Evolutionary conservation across 2,888 invertebrate genomes (phyloP), one percentile per base, ranked within the genome.

Genomic region (Cabera pusaria): DNA sequence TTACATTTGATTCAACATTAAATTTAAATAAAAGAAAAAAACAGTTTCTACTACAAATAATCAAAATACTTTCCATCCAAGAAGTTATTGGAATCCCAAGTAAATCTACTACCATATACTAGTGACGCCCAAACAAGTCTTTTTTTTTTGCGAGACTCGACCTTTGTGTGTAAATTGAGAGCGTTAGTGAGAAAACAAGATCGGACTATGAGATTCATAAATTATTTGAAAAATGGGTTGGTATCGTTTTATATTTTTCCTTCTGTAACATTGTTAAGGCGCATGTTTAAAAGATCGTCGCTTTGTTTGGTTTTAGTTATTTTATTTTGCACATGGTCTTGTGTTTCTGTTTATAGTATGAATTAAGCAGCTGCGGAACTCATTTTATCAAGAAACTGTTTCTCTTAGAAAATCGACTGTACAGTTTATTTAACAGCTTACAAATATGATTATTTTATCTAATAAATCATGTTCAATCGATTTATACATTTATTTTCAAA

Each of bases 141-240:
- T 9, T 7, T 25, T 38, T 41, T 44, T 41, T 35, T 47, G 34
- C 28, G 33, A 38, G 38, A 35, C 9, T 21, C 11, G 6, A 17
- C 27, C 41, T 44, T 41, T 44, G 44, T 44, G 44, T 44, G 44
- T 34, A 41, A 41, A 48, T 44, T 25, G 25, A 9, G 6, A 31
- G 29, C 16, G 23, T 27, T 29, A 34, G 39, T 47, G 43, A 36
- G 35, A 37, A 31, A 37, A 47, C 34, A 22, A 44, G 41, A 44
- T 44, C 34, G 36, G 9, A 17, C 36, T 43, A 36, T 20, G 33
- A 47, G 42, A 41, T 45, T 46, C 21, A 31, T 36, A 28, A 40
- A 25, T 32, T 41, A 39, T 42, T 26, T 25, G 25, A 29, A 35
- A 35, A 41, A 41, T 35, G 25, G 33, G 18, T 7, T 7, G 12